Evolutionary conservation across 2,797 vertebrate genomes (phyloP).

Genomic region (Miichthys miiuy): DNA sequence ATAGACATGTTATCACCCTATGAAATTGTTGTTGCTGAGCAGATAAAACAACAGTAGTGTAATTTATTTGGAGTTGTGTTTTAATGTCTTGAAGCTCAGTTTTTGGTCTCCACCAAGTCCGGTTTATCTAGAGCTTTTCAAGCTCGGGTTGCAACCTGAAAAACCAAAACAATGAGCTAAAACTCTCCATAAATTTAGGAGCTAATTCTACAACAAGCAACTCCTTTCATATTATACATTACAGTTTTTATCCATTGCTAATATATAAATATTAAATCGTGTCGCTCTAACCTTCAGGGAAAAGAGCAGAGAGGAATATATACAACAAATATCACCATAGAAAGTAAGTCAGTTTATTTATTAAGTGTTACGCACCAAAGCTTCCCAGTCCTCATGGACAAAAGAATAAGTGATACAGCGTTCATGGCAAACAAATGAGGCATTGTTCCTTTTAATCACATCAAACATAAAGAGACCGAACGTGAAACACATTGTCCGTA

Average conservation of each 20-base stretch:
- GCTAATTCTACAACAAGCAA: neutral
- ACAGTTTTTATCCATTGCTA: neutral
- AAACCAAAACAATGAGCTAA: neutral
- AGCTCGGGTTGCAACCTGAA: no score
- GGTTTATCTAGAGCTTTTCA: neutral
- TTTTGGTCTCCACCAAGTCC: conserved; percentile 3
- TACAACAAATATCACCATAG: no score
- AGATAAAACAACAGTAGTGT: neutral
- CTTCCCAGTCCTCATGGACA: no score
- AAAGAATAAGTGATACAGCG: no score
- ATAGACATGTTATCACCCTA: neutral
- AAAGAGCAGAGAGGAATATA: no score
- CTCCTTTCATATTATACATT: neutral
- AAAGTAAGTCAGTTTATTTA: no score
- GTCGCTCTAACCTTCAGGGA: no score
- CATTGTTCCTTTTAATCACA: no score
- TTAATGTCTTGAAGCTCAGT: neutral
- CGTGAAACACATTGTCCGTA: no score
- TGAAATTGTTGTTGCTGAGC: neutral
- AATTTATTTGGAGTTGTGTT: neutral
- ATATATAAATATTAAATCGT: neutral
- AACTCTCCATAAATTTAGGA: neutral
- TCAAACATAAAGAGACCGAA: no score
- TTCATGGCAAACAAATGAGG: no score
- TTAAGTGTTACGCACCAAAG: no score